phyloP scores from a whole-genome alignment of 2,113 vertebrate genomes.

The Onychorhynchus coronatus region DNA sequence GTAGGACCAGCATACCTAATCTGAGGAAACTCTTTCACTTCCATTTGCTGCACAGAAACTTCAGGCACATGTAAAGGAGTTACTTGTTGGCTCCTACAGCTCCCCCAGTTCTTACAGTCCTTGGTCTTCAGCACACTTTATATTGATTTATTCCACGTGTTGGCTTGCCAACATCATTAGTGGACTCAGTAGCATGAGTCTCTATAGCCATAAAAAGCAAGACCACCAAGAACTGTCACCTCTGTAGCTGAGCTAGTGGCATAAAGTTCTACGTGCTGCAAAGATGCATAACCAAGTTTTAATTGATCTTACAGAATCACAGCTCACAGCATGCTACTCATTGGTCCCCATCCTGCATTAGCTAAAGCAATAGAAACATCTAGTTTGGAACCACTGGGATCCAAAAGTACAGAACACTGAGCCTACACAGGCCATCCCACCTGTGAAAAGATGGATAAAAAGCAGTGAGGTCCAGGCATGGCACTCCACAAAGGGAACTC shows the following conservation, averaged over 20 bases:
- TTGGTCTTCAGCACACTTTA: neutral
- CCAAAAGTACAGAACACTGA: neutral
- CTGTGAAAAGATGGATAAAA: neutral
- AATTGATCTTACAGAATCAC: neutral
- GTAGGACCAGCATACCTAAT: neutral
- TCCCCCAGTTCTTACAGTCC: neutral
- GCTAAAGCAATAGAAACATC: neutral
- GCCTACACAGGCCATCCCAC: too few relatives aligned
- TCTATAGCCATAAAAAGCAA: neutral
- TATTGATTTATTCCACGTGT: neutral
- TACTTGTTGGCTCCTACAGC: neutral
- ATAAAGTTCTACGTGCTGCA: neutral
- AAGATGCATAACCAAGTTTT: neutral
- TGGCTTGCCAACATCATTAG: neutral
- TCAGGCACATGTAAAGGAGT: neutral
- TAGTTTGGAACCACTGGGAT: neutral
- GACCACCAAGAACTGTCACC: neutral
- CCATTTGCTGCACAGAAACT: neutral
- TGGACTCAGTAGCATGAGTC: neutral
- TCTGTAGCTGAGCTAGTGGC: neutral
- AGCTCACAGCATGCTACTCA: neutral
- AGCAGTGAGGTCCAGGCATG: neutral
- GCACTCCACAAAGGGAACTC: neutral
- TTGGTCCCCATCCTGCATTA: neutral
- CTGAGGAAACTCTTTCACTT: neutral